These are phyloP conservation scores for Rhinoraja longicauda DNA, from an alignment of 2,797 vertebrate species.

Conservation along the genomic window DNA sequence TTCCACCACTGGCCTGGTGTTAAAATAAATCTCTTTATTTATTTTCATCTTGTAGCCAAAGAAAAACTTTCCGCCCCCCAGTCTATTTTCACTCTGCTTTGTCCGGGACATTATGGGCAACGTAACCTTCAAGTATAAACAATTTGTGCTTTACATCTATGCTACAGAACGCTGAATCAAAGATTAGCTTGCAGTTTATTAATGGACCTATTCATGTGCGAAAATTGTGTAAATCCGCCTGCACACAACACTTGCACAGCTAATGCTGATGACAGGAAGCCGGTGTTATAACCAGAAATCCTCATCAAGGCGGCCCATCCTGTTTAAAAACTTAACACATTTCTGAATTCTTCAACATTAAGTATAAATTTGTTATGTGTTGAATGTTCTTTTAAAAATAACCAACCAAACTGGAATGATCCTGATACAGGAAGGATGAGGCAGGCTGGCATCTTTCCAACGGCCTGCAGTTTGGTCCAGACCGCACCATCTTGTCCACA, in stretches of 20 bases:
- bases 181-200: not conserved
- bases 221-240: not conserved
- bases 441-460: not conserved
- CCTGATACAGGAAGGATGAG: conserved; percentile 7
- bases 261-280: not conserved
- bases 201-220: not conserved
- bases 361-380: not conserved
- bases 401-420: not conserved
- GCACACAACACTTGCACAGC: too few species aligned
- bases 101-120: not conserved
- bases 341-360: not conserved
- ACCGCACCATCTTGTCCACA: not conserved
- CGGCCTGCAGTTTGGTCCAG: not conserved
- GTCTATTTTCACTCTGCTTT: conserved; percentile 16
- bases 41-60: not conserved
- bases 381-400: not conserved
- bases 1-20: not conserved
- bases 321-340: too few species aligned
- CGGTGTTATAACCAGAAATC: not conserved
- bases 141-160: not conserved
- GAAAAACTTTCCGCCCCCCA: not conserved
- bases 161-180: not conserved
- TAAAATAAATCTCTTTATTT: not conserved
- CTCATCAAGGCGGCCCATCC: not conserved
- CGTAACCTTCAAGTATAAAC: not conserved